These are phyloP conservation scores for Aix galericulata DNA, from an alignment of 2,113 vertebrate species.

Conservation along the genomic window DNA sequence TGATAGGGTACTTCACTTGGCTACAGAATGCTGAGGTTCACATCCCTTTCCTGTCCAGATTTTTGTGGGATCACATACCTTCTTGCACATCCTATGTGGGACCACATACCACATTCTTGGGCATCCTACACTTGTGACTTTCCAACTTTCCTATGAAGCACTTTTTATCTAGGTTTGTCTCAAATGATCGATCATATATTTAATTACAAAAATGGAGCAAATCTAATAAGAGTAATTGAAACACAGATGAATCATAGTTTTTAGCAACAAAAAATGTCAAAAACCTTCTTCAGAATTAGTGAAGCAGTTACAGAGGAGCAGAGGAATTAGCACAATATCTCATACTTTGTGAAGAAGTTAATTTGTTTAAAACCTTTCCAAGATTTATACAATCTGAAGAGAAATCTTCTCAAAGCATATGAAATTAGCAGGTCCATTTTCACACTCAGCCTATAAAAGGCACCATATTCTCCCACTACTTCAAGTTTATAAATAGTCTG, in stretches of 20 bases:
- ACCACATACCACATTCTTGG: background rate
- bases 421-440: constrained; percentile 31
- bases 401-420: constrained; percentile 15
- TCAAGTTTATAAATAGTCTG: constrained; percentile 24
- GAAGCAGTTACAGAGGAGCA: background rate
- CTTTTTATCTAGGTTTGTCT: background rate
- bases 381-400: too few species aligned
- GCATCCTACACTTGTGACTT: background rate
- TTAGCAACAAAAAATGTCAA: background rate
- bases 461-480: background rate
- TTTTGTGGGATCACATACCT: background rate
- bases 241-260: background rate
- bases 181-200: background rate
- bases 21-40: background rate
- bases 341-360: background rate
- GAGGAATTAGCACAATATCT: background rate
- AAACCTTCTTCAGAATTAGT: background rate
- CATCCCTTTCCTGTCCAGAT: background rate
- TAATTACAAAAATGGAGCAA: background rate
- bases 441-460: background rate
- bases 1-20: background rate
- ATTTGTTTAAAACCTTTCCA: background rate
- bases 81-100: background rate
- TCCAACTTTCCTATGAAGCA: background rate
- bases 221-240: background rate